Base-by-base conservation (phyloP, 2,888 invertebrate species). In the Hypsopygia costalis region DNA sequence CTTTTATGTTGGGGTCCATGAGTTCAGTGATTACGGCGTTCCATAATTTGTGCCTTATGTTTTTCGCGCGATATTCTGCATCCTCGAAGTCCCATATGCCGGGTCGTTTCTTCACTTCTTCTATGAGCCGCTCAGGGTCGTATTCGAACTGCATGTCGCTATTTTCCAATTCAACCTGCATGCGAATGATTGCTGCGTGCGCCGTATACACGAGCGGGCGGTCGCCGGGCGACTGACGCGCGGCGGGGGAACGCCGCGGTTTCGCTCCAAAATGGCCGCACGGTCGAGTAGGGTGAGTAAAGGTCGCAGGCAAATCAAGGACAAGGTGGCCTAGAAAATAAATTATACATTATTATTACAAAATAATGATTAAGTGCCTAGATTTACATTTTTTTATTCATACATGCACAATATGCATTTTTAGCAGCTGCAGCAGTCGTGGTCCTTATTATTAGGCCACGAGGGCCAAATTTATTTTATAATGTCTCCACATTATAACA, bases 41-140 rank as follows among this genome's bases (percentile, higher is more conserved):
- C 88, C 87, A 87, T 28, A 83, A 58, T 43, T 65, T 68, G 46
- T 68, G 62, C 35, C 81, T 62, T 40, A 62, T 55, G 16, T 65
- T 63, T 58, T 75, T 83, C 2, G 69, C 64, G 11, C 81, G 73
- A 47, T 86, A 85, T 6, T 80, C 78, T 1, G 64, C 42, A 44
- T 80, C 65, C 3, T 78, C 77, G 47, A 63, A 70, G 55, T 88
- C 77, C 88, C 88, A 88, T 55, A 88, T 70, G 0, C 82, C 86
- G 0, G 82, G 86, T 0, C 87, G 77, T 47, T 79, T 86, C 44
- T 61, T 73, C 21, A 88, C 76, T 52, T 82, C 86, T 22, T 79
- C 72, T 36, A 88, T 87, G 1, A 88, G 65, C 8, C 67, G 60
- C 47, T 86, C 86, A 0, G 87, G 86, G 37, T 87, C 87, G 53